Percentiles rank a stretch among this genome's conserved stretches.
Conservation (phyloP, 2,113 vertebrate species). For the Myotis brandtii region DNA sequence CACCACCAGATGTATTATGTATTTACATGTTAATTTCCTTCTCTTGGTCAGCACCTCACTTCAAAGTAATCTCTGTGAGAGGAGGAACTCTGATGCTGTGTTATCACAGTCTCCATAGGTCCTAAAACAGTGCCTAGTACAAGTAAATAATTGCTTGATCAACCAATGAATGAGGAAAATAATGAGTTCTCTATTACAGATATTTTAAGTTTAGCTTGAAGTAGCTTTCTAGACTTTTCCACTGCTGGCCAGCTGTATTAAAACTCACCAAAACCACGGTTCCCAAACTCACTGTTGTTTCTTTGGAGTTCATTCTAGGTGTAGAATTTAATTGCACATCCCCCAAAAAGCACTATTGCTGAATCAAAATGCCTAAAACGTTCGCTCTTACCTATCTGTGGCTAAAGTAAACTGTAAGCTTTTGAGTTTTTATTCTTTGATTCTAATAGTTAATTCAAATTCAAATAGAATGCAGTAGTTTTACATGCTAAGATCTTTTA, state of each 20-base stretch:
- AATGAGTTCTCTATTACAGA: not conserved
- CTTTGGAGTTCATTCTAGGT: not conserved
- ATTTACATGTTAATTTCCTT: not conserved
- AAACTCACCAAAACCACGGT: not conserved
- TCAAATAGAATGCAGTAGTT: not conserved
- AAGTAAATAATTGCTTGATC: not conserved
- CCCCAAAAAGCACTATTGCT: not conserved
- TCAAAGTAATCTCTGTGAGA: not conserved
- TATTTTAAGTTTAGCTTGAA: not conserved
- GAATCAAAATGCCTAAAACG: not conserved
- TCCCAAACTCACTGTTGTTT: not conserved
- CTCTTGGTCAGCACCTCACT: not conserved
- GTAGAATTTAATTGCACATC: not conserved
- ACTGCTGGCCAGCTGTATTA: not conserved
- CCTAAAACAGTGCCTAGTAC: not conserved
- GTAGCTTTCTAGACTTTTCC: not conserved
- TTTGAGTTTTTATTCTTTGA: not conserved
- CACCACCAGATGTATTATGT: not conserved
- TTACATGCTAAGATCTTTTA: not conserved
- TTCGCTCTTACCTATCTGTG: not conserved
- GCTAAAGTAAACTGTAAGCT: not conserved
- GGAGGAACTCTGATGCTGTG: not conserved
- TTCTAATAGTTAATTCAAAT: conserved; percentile 26
- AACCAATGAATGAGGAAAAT: conserved; percentile 11
- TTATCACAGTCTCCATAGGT: not conserved